A percentile compares a stretch with the other conserved stretches of the same genome.
These are phyloP conservation scores for Hyperoplus immaculatus DNA, from an alignment of 2,797 vertebrate species.

Conservation along the genomic window DNA sequence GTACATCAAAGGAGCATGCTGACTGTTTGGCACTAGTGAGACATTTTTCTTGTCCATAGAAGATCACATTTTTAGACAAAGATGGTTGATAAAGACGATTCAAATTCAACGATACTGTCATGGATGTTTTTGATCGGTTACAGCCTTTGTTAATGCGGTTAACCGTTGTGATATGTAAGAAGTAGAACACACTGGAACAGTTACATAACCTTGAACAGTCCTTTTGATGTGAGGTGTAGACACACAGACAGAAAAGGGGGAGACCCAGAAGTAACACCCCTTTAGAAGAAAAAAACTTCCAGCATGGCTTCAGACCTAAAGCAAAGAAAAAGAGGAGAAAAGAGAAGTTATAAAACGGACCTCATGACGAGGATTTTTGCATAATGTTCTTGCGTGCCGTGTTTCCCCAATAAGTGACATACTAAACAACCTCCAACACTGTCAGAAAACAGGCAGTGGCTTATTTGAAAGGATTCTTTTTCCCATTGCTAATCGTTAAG, in stretches of 20 bases:
- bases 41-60: background rate
- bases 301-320: constrained; percentile 2
- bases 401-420: background rate
- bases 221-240: constrained; percentile 13
- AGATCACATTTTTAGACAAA: background rate
- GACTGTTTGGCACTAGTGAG: background rate
- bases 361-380: background rate
- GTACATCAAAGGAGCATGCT: background rate
- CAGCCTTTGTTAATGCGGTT: background rate
- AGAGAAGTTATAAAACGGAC: constrained; percentile 17
- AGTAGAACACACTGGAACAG: background rate
- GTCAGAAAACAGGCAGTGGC: background rate
- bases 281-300: constrained; percentile 5
- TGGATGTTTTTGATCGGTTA: background rate
- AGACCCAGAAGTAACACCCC: constrained; percentile 27
- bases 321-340: background rate
- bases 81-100: background rate
- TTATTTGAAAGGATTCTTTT: background rate
- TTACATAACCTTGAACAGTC: constrained; percentile 20
- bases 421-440: background rate
- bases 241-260: constrained; percentile 8
- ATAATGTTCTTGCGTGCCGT: background rate
- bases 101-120: too few species aligned
- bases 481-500: background rate
- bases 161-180: constrained; percentile 13